Base-by-base conservation (phyloP, 2,113 vertebrate species). In the Equus przewalskii region DNA sequence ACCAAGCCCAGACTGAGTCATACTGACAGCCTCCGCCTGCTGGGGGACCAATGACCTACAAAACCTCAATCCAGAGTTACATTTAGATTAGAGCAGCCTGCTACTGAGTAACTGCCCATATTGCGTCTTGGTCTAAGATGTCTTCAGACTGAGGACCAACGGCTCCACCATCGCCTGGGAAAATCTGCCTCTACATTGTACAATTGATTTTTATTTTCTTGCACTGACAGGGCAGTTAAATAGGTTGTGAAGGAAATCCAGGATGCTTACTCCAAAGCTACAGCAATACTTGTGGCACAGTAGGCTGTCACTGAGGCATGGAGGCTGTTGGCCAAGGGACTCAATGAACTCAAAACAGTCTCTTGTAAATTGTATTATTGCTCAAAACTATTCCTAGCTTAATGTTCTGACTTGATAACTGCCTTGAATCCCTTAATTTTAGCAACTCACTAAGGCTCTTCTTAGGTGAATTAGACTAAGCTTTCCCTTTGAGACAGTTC, bases 231-330 rank as follows among this genome's bases (percentile, higher is more conserved):
- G 44, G 11, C 69, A 9, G 36, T 58, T 62, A 54, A 7, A n/a
- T 12, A 54, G 15, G 2, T 19, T 75, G 46, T 14, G 3, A 41
- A 65, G 33, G 64, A 67, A 84, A 58, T 4, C 12, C 22, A 4
- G 1, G 10, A 18, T 36, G 44, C 62, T 78, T 9, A 16, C 26
- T 2, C 41, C 12, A 83, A 69, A 62, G 51, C 56, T 76, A 10
- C 1, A 26, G 13, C 18, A 26, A 56, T 36, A 2, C 7, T 2
- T 24, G 36, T 41, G n/a, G 0, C 8, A 26, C 60, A 44, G 16
- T 7, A 56, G 9, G 44, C 13, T 26, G 18, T 22, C 49, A 70
- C 33, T 33, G 26, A 12, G 49, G 3, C 6, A 4, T 8, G 44
- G 36, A 15, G 14, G 7, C 3, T 28, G 7, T 7, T 72, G 28